A percentile compares a stretch with the other conserved stretches of the same genome.
Evolutionary conservation across 23 tunicate genomes (phyloP).

Genomic region (Halocynthia aurantium): DNA sequence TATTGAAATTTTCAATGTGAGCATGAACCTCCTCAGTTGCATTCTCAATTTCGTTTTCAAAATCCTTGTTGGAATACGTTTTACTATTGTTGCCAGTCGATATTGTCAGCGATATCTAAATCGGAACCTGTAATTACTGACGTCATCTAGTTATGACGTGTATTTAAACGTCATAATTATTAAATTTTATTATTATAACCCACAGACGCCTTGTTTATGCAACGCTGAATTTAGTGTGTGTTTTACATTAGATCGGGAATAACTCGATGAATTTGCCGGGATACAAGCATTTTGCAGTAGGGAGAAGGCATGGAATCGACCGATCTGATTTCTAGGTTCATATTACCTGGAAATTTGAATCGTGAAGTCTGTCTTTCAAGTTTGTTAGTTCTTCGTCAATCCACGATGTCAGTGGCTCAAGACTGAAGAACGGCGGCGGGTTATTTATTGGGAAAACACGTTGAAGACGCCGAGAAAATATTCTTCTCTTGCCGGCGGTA

Average conservation of each 20-base stretch:
- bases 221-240: too few species aligned
- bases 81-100: conserved; percentile 1
- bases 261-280: too few species aligned
- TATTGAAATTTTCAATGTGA: too few species aligned
- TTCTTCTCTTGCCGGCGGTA: not conserved
- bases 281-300: not conserved
- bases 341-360: not conserved
- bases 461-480: not conserved
- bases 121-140: not conserved
- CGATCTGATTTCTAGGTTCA: not conserved
- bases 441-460: not conserved
- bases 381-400: not conserved
- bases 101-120: conserved; percentile 8
- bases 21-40: not conserved
- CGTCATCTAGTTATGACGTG: not conserved
- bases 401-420: not conserved
- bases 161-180: too few species aligned
- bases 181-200: too few species aligned
- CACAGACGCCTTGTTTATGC: too few species aligned
- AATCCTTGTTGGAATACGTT: conserved; percentile 1
- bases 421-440: not conserved
- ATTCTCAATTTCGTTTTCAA: not conserved
- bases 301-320: not conserved
- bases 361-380: conserved; percentile 1
- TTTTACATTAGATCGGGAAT: too few species aligned